These are phyloP conservation scores for Homarus gammarus DNA, from an alignment of 2,888 invertebrate species.

Conservation along the genomic window DNA sequence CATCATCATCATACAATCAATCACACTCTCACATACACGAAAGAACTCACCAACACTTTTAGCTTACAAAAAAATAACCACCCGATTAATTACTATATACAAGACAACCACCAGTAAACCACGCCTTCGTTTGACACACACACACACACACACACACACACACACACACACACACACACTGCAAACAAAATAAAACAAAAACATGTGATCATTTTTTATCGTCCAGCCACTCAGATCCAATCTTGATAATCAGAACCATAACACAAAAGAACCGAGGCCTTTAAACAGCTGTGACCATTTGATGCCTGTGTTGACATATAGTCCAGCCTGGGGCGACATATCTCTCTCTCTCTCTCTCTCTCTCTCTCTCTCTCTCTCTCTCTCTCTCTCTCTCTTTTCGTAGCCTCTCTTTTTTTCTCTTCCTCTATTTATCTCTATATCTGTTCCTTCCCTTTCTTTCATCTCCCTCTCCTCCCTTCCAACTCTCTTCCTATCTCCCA, in stretches of 20 bases:
- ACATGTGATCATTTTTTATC: slow-evolving; percentile 12
- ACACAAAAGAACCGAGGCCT: slow-evolving; percentile 34
- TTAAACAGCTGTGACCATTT: slow-evolving; percentile 44
- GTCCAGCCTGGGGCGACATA: slow-evolving; percentile 37
- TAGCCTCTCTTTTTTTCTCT: no score
- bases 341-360: no score
- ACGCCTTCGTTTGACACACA: background rate
- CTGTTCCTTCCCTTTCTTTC: background rate
- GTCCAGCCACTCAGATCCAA: slow-evolving; percentile 2
- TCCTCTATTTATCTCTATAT: background rate
- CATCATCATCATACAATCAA: no score
- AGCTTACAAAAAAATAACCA: no score
- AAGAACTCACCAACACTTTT: no score
- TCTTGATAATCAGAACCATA: slow-evolving; percentile 13
- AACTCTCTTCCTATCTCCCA: background rate
- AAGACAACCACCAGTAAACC: background rate
- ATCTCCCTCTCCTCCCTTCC: background rate
- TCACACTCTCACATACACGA: no score
- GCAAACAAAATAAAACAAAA: background rate
- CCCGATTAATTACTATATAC: no score
- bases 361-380: no score
- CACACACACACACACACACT: no score
- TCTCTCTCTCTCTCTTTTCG: no score
- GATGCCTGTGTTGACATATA: slow-evolving; percentile 48
- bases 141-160: no score